Conservation (phyloP, 2,797 vertebrate genomes). For the Sebastes ruberrimus region DNA sequence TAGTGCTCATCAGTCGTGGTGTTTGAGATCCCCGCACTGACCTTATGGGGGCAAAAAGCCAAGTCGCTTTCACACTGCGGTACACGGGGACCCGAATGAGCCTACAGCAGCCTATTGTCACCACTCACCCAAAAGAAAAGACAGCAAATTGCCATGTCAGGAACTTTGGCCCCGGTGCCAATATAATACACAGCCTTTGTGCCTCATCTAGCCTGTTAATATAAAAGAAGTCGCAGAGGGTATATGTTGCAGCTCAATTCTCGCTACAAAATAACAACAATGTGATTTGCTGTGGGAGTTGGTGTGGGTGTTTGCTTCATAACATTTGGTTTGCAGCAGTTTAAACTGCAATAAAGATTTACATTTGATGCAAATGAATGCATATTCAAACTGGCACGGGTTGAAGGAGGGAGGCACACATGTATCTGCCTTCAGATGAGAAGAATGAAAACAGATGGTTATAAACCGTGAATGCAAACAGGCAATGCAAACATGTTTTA, state of each 20-base stretch:
- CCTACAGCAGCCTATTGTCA: slow-evolving; percentile 85
- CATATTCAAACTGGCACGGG: slow-evolving; percentile 17
- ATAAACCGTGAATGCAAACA: neutral
- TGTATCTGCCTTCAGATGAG: slow-evolving; percentile 17
- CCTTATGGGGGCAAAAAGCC: slow-evolving; percentile 82
- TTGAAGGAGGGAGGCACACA: neutral
- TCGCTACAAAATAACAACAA: slow-evolving; percentile 26
- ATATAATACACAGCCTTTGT: slow-evolving; percentile 83
- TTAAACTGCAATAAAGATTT: slow-evolving; percentile 40
- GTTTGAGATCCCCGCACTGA: slow-evolving; percentile 82
- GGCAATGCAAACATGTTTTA: neutral
- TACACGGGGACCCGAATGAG: slow-evolving; percentile 76
- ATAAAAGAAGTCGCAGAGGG: slow-evolving; percentile 49
- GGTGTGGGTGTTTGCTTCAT: slow-evolving; percentile 31
- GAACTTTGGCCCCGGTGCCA: slow-evolving; percentile 83
- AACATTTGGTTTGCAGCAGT: slow-evolving; percentile 33
- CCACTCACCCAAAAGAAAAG: slow-evolving; percentile 82
- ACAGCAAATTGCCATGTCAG: slow-evolving; percentile 91
- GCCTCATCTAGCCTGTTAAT: slow-evolving; percentile 64
- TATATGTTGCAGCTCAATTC: slow-evolving; percentile 8
- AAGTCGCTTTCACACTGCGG: slow-evolving; percentile 84
- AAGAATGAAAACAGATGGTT: slow-evolving; percentile 16
- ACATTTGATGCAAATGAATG: slow-evolving; percentile 47
- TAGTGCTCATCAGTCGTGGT: slow-evolving; percentile 90
- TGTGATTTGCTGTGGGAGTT: slow-evolving; percentile 16